Base-by-base conservation (phyloP, 1,140 invertebrate genomes). In the Branchinecta lindahli region DNA sequence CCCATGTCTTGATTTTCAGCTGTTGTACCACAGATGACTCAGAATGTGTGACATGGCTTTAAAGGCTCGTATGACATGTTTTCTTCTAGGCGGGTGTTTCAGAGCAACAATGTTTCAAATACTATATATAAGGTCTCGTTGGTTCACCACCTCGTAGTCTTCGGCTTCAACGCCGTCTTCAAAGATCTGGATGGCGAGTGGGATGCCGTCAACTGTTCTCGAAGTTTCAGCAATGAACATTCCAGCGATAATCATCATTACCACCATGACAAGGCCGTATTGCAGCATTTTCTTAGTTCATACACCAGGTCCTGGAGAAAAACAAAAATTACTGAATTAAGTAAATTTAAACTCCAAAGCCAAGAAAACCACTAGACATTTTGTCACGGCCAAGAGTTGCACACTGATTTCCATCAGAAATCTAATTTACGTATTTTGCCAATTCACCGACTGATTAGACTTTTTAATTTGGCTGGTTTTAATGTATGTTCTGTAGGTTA, bases 171-270 rank as follows among this genome's bases (percentile, higher is more conserved):
- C 47, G n/a, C n/a, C 47, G 9, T 52, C 47, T 52, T 52, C n/a
- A n/a, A 9, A 52, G n/a, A 52, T n/a, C 9, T 67, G 0, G 70
- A 70, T 8, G 4, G 46, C 9, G 65, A 46, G 65, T 45, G 44
- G 12, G 8, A 70, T 33, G n/a, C 71, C 71, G 46, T 72, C 71
- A 65, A 69, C 44, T n/a, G 71, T 72, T 10, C 71, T 68, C 15
- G 71, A 72, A 10, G 69, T 72, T 45, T 72, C 71, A 6, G 71
- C 71, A 20, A 72, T 66, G 66, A 67, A 69, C 45, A 72, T 72
- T n/a, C 68, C 67, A 5, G 71, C 71, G 46, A 72, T 47, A 45
- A 72, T 72, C 66, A 72, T 47, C 70, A 71, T 71, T 18, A 72
- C 71, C n/a, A 70, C 46, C 9, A 72, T 9, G 15, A 69, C 66